Conservation (phyloP, 2,888 invertebrate species). For the Dyspetes luteomarginatus region DNA sequence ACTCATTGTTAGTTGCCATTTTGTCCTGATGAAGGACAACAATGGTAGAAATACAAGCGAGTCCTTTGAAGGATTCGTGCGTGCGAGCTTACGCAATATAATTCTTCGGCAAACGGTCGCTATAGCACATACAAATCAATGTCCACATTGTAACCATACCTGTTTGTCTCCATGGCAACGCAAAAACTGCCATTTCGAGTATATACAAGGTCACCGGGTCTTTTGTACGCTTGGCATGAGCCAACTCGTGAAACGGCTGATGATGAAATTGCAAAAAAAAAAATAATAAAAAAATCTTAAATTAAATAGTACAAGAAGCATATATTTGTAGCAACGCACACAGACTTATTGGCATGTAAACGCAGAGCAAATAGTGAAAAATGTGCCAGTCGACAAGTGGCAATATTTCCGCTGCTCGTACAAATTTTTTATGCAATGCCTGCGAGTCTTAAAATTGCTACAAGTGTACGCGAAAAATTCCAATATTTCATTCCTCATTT, state of each 20-base stretch:
- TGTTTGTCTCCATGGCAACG: conserved; percentile 40
- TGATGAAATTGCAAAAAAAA: neutral
- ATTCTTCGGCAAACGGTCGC: neutral
- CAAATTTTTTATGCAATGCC: too few species aligned
- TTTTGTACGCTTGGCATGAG: neutral
- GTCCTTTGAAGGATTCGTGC: too few species aligned
- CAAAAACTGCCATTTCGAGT: conserved; percentile 20
- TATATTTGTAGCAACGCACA: neutral
- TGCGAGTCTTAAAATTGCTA: too few species aligned
- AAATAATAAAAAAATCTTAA: neutral
- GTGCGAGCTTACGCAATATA: conserved; percentile 23
- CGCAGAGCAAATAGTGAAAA: neutral
- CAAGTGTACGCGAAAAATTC: too few species aligned
- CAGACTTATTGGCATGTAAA: neutral
- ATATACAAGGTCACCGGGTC: conserved; percentile 24
- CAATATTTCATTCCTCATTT: too few species aligned
- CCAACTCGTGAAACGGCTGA: neutral
- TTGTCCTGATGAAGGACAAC: too few species aligned
- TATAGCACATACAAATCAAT: conserved; percentile 24
- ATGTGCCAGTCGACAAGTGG: neutral
- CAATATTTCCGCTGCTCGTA: too few species aligned
- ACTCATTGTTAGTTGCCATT: too few species aligned
- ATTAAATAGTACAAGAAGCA: neutral
- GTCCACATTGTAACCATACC: conserved; percentile 13
- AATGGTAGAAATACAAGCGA: too few species aligned